phyloP scores from a whole-genome alignment of 2,888 invertebrate genomes.

The Exephanes ischioxanthus region DNA sequence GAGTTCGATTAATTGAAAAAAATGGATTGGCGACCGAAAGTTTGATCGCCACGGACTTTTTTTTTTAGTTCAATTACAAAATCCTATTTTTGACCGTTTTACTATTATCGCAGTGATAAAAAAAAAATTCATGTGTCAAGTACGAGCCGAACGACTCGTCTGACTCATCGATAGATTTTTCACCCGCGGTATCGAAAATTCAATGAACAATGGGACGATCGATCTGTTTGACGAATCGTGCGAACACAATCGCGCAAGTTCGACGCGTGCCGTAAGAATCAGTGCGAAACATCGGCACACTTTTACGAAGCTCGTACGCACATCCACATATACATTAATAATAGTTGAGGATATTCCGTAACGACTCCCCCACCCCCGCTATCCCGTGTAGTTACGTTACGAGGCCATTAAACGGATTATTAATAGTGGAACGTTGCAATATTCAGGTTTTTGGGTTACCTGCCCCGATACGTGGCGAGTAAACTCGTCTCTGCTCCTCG shows the following conservation, averaged over 20 bases:
- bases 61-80: neutral
- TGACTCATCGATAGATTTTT: constrained; percentile 3
- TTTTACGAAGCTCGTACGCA: neutral
- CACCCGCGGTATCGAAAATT: constrained; percentile 6
- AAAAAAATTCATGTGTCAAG: neutral
- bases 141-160: neutral
- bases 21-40: neutral
- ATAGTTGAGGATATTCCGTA: constrained; percentile 56
- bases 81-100: neutral
- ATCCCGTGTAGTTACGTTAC: constrained; percentile 53
- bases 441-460: constrained; percentile 67
- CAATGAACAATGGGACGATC: constrained; percentile 29
- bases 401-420: constrained; percentile 69
- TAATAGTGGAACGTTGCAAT: constrained; percentile 68
- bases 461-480: constrained; percentile 51
- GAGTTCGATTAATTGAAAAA: too few species aligned
- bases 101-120: neutral
- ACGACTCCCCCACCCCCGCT: constrained; percentile 26
- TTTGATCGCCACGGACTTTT: neutral
- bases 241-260: neutral
- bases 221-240: neutral
- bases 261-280: neutral
- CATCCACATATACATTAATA: constrained; percentile 21
- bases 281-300: constrained; percentile 5
- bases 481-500: constrained; percentile 33